Evolutionary conservation across 2,888 invertebrate species (phyloP).

Genomic region (Standfussiana lucernea): DNA sequence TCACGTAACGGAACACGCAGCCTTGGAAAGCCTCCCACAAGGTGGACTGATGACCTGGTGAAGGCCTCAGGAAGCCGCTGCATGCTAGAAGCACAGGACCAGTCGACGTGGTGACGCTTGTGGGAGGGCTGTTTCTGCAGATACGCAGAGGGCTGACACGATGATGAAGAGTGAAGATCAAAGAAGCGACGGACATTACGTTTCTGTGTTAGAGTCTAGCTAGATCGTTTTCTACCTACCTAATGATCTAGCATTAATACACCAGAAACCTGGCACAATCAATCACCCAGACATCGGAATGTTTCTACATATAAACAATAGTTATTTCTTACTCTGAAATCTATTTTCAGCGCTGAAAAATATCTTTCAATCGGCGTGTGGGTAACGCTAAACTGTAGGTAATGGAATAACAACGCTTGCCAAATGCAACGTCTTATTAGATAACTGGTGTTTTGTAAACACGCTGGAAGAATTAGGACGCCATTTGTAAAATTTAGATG

Average conservation of each 20-base stretch:
- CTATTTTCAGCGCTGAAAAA: constrained; percentile 46
- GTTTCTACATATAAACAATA: constrained; percentile 36
- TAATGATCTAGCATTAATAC: neutral
- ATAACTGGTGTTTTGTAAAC: constrained; percentile 35
- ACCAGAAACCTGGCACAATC: constrained; percentile 5
- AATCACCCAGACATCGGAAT: constrained; percentile 34
- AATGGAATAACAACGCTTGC: constrained; percentile 54
- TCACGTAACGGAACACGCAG: neutral
- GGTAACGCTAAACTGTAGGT: constrained; percentile 54
- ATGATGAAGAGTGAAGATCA: neutral
- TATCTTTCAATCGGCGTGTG: constrained; percentile 40
- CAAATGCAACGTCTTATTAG: constrained; percentile 50
- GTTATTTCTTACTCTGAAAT: constrained; percentile 47
- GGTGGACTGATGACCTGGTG: neutral
- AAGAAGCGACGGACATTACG: neutral
- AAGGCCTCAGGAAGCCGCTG: neutral
- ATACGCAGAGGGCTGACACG: neutral
- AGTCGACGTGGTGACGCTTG: neutral
- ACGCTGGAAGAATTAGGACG: constrained; percentile 11
- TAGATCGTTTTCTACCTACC: neutral
- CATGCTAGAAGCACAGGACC: neutral
- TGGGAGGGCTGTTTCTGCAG: neutral
- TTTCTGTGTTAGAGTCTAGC: neutral
- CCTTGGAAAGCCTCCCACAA: neutral
- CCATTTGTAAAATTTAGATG: constrained; percentile 21